Evolutionary conservation across 2,888 invertebrate genomes (phyloP).

Genomic region (Horisme vitalbata): DNA sequence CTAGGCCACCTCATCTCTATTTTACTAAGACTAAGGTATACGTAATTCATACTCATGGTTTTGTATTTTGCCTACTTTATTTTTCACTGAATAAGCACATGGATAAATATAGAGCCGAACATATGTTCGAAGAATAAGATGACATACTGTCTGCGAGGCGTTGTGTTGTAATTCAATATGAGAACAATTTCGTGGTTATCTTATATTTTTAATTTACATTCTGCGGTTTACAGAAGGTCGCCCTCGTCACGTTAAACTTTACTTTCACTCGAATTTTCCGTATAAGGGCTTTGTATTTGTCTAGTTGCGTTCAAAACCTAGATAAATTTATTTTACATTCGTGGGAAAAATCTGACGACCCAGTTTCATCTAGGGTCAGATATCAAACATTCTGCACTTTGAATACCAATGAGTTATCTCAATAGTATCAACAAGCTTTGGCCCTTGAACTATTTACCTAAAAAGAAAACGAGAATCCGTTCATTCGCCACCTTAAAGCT

Average conservation of each 20-base stretch:
- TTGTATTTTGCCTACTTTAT: too few relatives aligned
- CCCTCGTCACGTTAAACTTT: slow-evolving; percentile 39
- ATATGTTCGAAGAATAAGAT: too few relatives aligned
- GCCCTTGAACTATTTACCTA: slow-evolving; percentile 4
- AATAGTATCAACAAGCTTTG: slow-evolving; percentile 5
- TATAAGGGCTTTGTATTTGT: slow-evolving; percentile 9
- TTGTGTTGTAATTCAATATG: slow-evolving; percentile 31
- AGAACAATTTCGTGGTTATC: slow-evolving; percentile 46
- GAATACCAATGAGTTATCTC: slow-evolving; percentile 17
- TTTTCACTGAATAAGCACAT: too few relatives aligned
- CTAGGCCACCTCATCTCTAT: too few relatives aligned
- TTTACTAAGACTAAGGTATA: too few relatives aligned
- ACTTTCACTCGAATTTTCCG: slow-evolving; percentile 39
- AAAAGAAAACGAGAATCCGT: slow-evolving; percentile 11
- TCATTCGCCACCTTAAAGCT: slow-evolving; percentile 17
- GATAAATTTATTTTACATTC: slow-evolving; percentile 16
- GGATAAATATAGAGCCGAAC: too few relatives aligned
- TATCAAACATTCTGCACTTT: slow-evolving; percentile 21
- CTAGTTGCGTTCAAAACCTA: slow-evolving; percentile 2
- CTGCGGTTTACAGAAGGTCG: slow-evolving; percentile 42
- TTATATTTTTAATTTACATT: slow-evolving; percentile 41
- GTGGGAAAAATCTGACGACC: slow-evolving; percentile 29
- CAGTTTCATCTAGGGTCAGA: slow-evolving; percentile 20
- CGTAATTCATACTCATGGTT: too few relatives aligned
- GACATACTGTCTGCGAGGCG: slow-evolving; percentile 19